Percentiles rank a stretch among this genome's conserved stretches.
Conservation (phyloP, 2,888 invertebrate genomes). For the Cinara cedri region DNA sequence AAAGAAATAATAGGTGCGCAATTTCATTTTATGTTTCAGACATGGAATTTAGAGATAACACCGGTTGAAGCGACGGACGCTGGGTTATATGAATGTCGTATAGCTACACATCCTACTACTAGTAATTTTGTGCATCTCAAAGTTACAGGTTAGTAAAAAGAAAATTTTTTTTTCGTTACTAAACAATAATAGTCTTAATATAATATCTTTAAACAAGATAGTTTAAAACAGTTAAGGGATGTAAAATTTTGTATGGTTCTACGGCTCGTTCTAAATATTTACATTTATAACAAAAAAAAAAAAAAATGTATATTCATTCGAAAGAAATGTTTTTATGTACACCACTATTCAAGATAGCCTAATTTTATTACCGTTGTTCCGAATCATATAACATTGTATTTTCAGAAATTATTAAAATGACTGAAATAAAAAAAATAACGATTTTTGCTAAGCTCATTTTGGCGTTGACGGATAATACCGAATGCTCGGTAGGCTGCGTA, state of each 20-base stretch:
- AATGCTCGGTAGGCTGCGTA: not conserved
- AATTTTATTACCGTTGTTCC: not conserved
- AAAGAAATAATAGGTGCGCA: no score
- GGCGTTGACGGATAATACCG: slow-evolving; percentile 3
- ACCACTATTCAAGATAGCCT: no score
- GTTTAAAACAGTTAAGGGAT: no score
- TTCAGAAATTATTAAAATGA: slow-evolving; percentile 1
- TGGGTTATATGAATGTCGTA: slow-evolving; percentile 64
- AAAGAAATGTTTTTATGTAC: no score
- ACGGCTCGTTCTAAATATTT: not conserved
- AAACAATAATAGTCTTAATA: no score
- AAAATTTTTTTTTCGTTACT: no score
- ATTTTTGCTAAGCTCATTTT: not conserved
- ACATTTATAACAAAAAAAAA: not conserved
- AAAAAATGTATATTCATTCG: not conserved
- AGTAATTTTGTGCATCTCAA: slow-evolving; percentile 63
- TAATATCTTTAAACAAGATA: no score
- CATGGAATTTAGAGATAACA: slow-evolving; percentile 64
- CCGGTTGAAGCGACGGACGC: slow-evolving; percentile 63
- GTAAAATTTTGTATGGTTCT: no score
- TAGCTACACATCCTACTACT: slow-evolving; percentile 64
- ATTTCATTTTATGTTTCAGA: slow-evolving; percentile 61
- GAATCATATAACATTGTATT: not conserved
- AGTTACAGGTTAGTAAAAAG: slow-evolving; percentile 63
- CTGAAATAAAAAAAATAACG: not conserved